Evolutionary conservation across 1,140 invertebrate genomes (phyloP).

Genomic region (Aphelinus atriplicis): DNA sequence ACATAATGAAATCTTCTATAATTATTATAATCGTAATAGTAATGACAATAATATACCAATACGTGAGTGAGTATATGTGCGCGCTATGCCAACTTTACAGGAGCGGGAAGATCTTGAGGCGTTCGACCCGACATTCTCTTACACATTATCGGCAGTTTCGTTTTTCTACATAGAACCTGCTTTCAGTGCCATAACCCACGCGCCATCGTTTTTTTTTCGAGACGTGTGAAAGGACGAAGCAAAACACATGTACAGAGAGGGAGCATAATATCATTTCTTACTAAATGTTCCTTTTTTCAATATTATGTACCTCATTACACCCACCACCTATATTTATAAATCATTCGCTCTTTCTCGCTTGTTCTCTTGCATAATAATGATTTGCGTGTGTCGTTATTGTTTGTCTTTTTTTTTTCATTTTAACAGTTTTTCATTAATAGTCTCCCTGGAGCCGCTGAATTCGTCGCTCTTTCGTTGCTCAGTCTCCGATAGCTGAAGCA

Average conservation of each 20-base stretch:
- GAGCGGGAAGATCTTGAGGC: conserved; percentile 24
- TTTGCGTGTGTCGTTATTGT: conserved; percentile 19
- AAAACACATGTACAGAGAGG: not conserved
- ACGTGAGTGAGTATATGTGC: conserved; percentile 15
- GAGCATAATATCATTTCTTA: not conserved
- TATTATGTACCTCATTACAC: conserved; percentile 15
- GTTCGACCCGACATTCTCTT: conserved; percentile 13
- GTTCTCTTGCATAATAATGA: conserved; percentile 1
- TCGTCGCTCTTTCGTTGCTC: conserved; percentile 31
- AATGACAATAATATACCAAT: not conserved
- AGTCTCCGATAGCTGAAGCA: conserved; percentile 37
- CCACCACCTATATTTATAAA: conserved; percentile 34
- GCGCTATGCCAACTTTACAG: not conserved
- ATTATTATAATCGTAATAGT: conserved; percentile 1
- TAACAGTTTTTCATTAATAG: conserved; percentile 21
- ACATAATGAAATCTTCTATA: too few species aligned
- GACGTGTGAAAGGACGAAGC: conserved; percentile 7
- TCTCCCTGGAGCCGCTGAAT: conserved; percentile 14
- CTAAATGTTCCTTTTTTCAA: not conserved
- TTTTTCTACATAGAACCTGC: not conserved
- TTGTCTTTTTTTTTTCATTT: conserved; percentile 15
- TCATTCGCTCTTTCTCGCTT: conserved; percentile 5
- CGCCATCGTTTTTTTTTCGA: conserved; percentile 2
- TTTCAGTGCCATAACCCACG: conserved; percentile 11
- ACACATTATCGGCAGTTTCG: conserved; percentile 14